Percentiles rank a stretch among this genome's conserved stretches.
Evolutionary conservation across 2,797 vertebrate genomes (phyloP).

Genomic region (Pristis pectinata): DNA sequence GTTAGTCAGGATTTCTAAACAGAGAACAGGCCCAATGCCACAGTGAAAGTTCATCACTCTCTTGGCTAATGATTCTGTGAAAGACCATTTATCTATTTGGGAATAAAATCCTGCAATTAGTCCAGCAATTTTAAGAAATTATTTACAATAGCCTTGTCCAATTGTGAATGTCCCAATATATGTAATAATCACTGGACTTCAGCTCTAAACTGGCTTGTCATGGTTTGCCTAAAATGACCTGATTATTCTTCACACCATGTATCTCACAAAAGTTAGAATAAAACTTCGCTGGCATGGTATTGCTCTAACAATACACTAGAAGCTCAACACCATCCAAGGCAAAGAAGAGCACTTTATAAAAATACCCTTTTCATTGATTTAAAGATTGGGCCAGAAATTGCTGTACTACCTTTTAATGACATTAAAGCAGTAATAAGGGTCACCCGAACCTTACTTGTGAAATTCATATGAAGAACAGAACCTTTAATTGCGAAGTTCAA

Average conservation of each 20-base stretch:
- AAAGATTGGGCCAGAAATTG: not conserved
- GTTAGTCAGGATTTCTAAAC: conserved; percentile 27
- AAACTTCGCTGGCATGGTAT: not conserved
- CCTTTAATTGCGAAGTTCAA: too few relatives aligned
- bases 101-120: not conserved
- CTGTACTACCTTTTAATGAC: too few relatives aligned
- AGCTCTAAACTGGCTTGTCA: not conserved
- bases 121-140: not conserved
- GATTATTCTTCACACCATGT: not conserved
- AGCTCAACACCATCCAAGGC: not conserved
- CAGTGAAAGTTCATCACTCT: not conserved
- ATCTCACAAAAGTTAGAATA: not conserved
- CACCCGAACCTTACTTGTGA: too few relatives aligned
- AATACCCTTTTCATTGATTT: not conserved
- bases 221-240: not conserved
- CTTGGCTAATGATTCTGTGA: not conserved
- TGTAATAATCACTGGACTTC: not conserved
- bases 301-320: not conserved
- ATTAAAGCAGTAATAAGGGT: too few relatives aligned
- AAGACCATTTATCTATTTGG: not conserved
- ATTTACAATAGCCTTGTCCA: not conserved
- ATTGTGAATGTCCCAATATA: not conserved
- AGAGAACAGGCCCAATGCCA: not conserved
- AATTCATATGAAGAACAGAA: too few relatives aligned
- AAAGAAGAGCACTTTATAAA: not conserved